Evolutionary conservation across 2,888 invertebrate genomes (phyloP).

Genomic region (Spisula solida): DNA sequence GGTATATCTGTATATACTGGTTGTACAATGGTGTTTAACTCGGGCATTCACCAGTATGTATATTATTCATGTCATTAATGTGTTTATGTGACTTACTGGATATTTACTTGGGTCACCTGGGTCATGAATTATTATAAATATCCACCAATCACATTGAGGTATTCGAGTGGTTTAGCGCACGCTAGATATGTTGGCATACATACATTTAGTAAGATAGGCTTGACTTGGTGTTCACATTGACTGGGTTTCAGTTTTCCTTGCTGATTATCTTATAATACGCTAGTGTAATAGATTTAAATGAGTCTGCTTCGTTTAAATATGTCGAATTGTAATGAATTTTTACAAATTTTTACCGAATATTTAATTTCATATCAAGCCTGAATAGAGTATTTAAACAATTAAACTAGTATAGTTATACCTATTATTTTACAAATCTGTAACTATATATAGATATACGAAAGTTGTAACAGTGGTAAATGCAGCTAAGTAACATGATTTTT

Average conservation of each 20-base stretch:
- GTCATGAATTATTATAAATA: slow-evolving; percentile 45
- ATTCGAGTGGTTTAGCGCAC: slow-evolving; percentile 33
- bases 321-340: no score
- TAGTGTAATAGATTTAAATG: background rate
- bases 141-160: slow-evolving; percentile 35
- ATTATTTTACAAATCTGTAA: no score
- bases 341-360: no score
- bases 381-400: no score
- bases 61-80: background rate
- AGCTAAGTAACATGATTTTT: no score
- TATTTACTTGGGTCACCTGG: slow-evolving; percentile 69
- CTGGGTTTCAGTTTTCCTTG: background rate
- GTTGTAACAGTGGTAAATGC: no score
- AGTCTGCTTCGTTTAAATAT: background rate
- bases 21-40: no score
- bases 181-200: slow-evolving; percentile 8
- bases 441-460: no score
- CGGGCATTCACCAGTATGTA: no score
- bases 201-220: background rate
- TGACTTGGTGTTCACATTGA: background rate
- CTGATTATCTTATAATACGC: background rate
- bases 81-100: slow-evolving; percentile 59
- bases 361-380: no score
- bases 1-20: no score
- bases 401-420: no score